A percentile compares a stretch with the other conserved stretches of the same genome.
These are phyloP conservation scores for Corythaixoides concolor DNA, from an alignment of 2,113 vertebrate genomes.

Conservation along the genomic window DNA sequence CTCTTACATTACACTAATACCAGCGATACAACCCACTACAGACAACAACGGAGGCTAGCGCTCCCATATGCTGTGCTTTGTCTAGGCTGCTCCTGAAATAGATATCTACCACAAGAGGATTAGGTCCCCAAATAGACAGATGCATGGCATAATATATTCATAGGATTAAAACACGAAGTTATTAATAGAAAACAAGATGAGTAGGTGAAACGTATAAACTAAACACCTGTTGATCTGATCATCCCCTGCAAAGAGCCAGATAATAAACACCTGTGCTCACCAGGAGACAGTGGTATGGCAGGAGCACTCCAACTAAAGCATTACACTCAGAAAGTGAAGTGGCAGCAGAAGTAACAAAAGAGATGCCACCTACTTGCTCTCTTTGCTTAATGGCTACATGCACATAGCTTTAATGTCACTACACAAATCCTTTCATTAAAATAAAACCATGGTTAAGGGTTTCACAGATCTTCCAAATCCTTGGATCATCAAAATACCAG, in stretches of 20 bases:
- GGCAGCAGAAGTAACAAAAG: background rate
- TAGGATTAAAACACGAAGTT: background rate
- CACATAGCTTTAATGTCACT: background rate
- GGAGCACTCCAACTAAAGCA: background rate
- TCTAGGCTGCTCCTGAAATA: slow-evolving; percentile 21
- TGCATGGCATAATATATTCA: background rate
- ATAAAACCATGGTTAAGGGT: background rate
- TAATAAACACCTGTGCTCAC: background rate
- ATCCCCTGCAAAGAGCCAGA: background rate
- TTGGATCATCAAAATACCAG: background rate
- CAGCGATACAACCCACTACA: background rate
- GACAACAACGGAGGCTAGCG: background rate
- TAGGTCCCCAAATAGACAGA: slow-evolving; percentile 6
- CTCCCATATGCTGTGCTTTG: background rate
- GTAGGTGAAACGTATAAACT: background rate
- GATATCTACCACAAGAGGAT: background rate
- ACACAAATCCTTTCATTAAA: background rate
- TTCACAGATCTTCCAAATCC: background rate
- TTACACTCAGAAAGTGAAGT: background rate
- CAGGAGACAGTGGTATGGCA: background rate
- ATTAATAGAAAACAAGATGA: slow-evolving; percentile 28
- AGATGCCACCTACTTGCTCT: background rate
- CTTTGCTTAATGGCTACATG: background rate
- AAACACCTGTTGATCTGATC: background rate
- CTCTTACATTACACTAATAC: background rate